Base-by-base conservation (phyloP, 1,140 invertebrate species). In the Polyergus mexicanus region DNA sequence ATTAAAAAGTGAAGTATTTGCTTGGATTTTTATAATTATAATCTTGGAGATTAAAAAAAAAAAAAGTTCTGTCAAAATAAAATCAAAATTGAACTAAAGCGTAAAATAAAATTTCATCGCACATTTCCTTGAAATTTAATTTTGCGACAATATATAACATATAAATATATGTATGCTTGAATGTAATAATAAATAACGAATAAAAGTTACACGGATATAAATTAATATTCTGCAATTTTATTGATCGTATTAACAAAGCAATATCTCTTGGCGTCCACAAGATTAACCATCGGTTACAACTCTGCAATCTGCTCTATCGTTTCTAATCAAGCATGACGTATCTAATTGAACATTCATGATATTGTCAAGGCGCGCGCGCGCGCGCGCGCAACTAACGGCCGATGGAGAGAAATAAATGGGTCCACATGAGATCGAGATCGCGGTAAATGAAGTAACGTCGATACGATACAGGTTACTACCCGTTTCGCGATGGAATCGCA, bases 301-400 rank as follows among this genome's bases (percentile, higher is more conserved):
- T 38, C 41, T 69, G 72, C 65, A 89, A 87, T 86, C 60, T 65
- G 60, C 71, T 86, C 87, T 77, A 88, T 89, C 76, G 25, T 44
- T 60, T 89, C 88, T 89, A 89, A 89, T 89, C 88, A 84, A 89
- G 71, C 87, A 72, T 89, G 87, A 89, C 88, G 88, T 85, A 77
- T 89, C 87, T 86, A 89, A 89, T 89, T 88, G 87, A 58, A 69
- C 60, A 89, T 89, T 86, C 84, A 80, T 78, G 87, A 86, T 89
- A 89, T 88, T 81, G 47, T 66, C 65, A 63, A 72, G 54, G 58
- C 47, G 47, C 32, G 47, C 41, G n/a, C 38, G 77, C 32, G 58
- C 47, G 47, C 32, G 47, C 41, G n/a, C 38, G 72, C 32, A 28
- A 28, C 25, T 28, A 60, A 66, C 72, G 11, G 25, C 16, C 38